Conservation (phyloP, 1,140 invertebrate genomes). For the Dendrolimus kikuchii region DNA sequence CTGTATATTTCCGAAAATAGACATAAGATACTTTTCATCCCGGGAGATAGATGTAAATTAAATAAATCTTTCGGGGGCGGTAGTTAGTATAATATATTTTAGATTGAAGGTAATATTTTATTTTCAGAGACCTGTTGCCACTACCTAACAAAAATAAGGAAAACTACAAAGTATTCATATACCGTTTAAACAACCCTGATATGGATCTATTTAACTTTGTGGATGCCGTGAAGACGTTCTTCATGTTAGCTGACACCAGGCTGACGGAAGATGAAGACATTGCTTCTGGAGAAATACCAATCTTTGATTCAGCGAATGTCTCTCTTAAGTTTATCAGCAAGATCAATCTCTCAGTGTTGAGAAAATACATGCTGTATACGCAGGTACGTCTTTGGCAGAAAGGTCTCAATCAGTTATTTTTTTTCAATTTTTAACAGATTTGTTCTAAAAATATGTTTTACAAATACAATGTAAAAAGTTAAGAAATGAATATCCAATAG, state of each 20-base stretch:
- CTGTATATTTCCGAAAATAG: too few species aligned
- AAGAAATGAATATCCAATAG: too few species aligned
- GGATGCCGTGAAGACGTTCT: conserved; percentile 78
- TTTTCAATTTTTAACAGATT: too few species aligned
- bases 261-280: conserved; percentile 72
- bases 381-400: conserved; percentile 41
- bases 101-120: conserved; percentile 5
- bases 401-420: too few species aligned
- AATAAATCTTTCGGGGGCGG: too few species aligned
- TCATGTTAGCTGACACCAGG: conserved; percentile 79
- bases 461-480: too few species aligned
- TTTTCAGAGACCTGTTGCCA: conserved; percentile 75
- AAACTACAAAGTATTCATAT: conserved; percentile 74
- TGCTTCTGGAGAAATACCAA: conserved; percentile 77
- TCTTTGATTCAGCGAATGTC: conserved; percentile 79
- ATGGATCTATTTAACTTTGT: conserved; percentile 78
- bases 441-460: too few species aligned
- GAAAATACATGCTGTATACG: conserved; percentile 80
- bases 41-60: too few species aligned
- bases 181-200: conserved; percentile 75
- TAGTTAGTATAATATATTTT: not conserved
- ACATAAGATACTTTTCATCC: too few species aligned
- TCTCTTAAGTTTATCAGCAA: conserved; percentile 76
- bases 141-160: conserved; percentile 73
- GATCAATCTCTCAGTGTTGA: conserved; percentile 75